Evolutionary conservation across 2,888 invertebrate genomes (phyloP), one percentile per base, ranked within the genome.

Genomic region (Agrochola circellaris): DNA sequence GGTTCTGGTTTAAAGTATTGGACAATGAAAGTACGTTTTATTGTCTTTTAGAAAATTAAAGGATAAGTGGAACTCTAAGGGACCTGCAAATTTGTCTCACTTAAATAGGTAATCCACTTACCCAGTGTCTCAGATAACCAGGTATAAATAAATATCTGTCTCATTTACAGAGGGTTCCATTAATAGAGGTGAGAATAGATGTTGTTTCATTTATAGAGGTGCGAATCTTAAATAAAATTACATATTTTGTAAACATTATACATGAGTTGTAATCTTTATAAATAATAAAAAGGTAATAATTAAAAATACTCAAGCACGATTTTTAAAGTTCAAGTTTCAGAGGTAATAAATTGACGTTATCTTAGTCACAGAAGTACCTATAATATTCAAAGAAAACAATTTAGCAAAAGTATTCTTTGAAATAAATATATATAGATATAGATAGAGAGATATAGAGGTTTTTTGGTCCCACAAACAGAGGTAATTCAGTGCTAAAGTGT

Each of bases 121-220:
- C 17, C 9, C 42, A 42, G 42, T 42, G 9, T 60, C 58, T 58
- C 26, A 60, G 58, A 60, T 60, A 26, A 4, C 9, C 26, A 58
- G 15, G 9, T 42, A 60, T 60, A 26, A 60, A 60, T 60, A 60
- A 60, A 26, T 30, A 60, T 30, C 8, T 65, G 64, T 65, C 38
- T 65, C 42, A 65, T 26, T 42, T 48, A 66, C 65, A 66, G 65
- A 48, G 26, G 65, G 48, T 48, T 48, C 7, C 26, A 65, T 48
- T 26, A 20, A 65, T 26, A 65, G 65, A 45, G 45, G 26, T 65
- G n/a, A 65, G 26, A 45, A 11, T 20, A 65, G 7, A 48, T 26
- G 45, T 30, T 45, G 11, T 30, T 48, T 26, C 45, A 66, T 11
- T 20, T 20, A 26, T 20, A 11, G 26, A 48, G 26, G 48, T 66